These are phyloP conservation scores for Drosophila ohnishii DNA, from an alignment of 1,140 invertebrate species.

Conservation along the genomic window DNA sequence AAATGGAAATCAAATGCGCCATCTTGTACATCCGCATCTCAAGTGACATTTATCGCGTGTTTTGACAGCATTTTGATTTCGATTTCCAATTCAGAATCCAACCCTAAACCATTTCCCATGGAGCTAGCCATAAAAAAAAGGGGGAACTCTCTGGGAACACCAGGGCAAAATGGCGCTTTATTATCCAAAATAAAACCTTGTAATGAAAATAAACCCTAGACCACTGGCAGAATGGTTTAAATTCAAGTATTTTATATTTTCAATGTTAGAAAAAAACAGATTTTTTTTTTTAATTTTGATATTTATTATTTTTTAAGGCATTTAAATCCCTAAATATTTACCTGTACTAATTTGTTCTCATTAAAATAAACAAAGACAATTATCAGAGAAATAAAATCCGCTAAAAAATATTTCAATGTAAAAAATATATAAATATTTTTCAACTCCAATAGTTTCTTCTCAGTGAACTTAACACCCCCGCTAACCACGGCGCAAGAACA, in stretches of 20 bases:
- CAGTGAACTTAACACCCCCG: constrained; percentile 2
- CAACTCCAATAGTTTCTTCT: not conserved
- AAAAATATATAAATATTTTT: not conserved
- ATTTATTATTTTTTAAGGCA: no score
- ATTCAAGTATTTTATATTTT: not conserved
- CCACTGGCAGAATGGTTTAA: not conserved
- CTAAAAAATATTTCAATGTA: no score
- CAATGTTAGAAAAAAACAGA: no score
- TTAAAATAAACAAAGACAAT: not conserved
- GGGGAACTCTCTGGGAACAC: not conserved
- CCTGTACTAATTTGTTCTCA: not conserved
- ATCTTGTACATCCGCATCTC: constrained; percentile 55
- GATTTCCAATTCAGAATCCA: constrained; percentile 31
- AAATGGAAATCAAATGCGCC: constrained; percentile 74
- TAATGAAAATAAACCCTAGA: not conserved
- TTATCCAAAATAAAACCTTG: not conserved
- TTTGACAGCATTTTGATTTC: constrained; percentile 58
- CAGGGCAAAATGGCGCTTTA: constrained; percentile 12
- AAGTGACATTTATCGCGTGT: constrained; percentile 65
- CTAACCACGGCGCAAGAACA: not conserved
- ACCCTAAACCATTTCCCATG: constrained; percentile 20
- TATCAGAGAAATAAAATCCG: not conserved
- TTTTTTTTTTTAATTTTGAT: no score
- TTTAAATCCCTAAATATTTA: no score
- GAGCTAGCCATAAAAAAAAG: not conserved